Percentiles rank a stretch among this genome's conserved stretches.
phyloP scores from a whole-genome alignment of 2,888 invertebrate species.

The Cactoblastis cactorum region DNA sequence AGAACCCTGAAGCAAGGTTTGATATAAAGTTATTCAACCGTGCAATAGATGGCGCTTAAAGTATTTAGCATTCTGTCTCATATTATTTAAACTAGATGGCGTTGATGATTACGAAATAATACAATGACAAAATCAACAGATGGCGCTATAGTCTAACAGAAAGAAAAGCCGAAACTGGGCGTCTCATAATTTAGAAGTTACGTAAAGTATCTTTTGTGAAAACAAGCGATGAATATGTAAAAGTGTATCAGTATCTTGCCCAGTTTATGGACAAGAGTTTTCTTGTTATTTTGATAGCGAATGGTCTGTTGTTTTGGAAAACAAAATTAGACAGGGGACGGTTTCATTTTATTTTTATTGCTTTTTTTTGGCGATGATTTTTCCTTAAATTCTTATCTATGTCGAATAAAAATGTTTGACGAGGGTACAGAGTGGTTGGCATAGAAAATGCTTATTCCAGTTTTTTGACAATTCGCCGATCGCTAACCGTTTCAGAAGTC shows the following conservation, averaged over 20 bases:
- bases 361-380: background rate
- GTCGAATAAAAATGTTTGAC: conserved; percentile 1
- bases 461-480: too few relatives aligned
- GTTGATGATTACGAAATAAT: background rate
- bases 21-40: too few relatives aligned
- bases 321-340: background rate
- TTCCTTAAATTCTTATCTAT: background rate
- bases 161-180: background rate
- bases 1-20: too few relatives aligned
- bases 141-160: background rate
- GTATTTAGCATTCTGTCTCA: background rate
- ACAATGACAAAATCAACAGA: background rate
- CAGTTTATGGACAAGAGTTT: background rate
- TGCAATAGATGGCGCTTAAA: background rate
- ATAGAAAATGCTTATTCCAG: background rate
- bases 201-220: conserved; percentile 4
- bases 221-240: conserved; percentile 10
- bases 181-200: conserved; percentile 8
- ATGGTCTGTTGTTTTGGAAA: background rate
- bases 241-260: background rate
- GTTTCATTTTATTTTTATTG: background rate
- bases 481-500: too few relatives aligned
- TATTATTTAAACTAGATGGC: background rate
- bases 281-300: background rate
- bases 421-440: conserved; percentile 1